Conservation (phyloP, 1,140 invertebrate species). For the Frieseomelitta varia region DNA sequence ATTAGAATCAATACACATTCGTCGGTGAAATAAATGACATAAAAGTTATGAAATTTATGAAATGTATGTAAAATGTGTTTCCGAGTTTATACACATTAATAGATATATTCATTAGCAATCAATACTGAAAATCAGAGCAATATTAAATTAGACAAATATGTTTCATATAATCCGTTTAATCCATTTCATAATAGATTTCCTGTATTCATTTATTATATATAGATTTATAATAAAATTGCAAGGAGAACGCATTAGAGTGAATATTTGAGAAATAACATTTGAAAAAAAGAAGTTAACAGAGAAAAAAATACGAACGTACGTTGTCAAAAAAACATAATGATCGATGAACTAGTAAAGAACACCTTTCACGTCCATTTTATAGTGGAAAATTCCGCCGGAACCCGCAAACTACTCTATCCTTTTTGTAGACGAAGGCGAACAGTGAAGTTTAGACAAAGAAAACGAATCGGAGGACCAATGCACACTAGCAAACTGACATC, state of each 20-base stretch:
- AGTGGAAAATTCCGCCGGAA: conserved; percentile 47
- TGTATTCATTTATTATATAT: too few species aligned
- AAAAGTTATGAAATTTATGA: neutral
- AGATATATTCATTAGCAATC: neutral
- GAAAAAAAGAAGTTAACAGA: neutral
- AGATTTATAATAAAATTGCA: neutral
- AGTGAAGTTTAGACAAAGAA: conserved; percentile 25
- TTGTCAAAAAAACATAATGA: neutral
- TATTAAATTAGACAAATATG: neutral
- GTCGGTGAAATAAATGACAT: conserved; percentile 1
- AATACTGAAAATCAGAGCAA: neutral
- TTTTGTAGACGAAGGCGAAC: conserved; percentile 23
- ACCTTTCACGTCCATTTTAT: conserved; percentile 29
- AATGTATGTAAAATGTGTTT: neutral
- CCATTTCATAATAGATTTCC: too few species aligned
- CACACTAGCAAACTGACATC: conserved; percentile 39
- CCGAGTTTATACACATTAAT: neutral
- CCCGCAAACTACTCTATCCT: conserved; percentile 36
- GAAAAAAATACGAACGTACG: neutral
- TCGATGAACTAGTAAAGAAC: conserved; percentile 12
- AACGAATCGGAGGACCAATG: conserved; percentile 27
- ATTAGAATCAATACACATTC: neutral
- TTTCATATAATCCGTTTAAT: neutral
- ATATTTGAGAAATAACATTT: neutral
- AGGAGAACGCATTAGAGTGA: too few species aligned